Percentiles rank a stretch among this genome's conserved stretches.
phyloP scores from a whole-genome alignment of 2,113 vertebrate species.

The Corvus cornix region DNA sequence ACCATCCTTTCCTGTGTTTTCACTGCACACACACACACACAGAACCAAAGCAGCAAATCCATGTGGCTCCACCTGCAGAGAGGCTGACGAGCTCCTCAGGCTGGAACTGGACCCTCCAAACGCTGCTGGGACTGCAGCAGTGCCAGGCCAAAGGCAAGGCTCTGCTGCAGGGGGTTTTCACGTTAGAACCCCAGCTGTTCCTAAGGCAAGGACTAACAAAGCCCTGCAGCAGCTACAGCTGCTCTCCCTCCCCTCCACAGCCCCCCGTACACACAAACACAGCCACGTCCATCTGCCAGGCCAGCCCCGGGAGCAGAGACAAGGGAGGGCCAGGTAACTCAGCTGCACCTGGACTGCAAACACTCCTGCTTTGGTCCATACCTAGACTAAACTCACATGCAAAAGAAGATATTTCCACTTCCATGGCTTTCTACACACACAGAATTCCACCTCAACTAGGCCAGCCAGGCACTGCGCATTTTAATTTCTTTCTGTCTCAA shows the following conservation, averaged over 20 bases:
- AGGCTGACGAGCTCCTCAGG: background rate
- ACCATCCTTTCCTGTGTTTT: background rate
- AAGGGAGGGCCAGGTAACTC: background rate
- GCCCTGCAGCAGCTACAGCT: background rate
- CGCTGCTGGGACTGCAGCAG: background rate
- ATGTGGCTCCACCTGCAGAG: accelerated
- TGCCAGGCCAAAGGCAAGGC: background rate
- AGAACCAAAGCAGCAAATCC: background rate
- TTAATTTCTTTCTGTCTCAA: background rate
- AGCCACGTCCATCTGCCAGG: accelerated
- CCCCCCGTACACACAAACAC: background rate
- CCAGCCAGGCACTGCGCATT: background rate
- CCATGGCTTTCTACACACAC: background rate
- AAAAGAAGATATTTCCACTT: background rate
- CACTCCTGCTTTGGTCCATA: background rate
- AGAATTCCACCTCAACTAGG: background rate
- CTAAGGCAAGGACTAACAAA: background rate
- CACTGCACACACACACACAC: background rate
- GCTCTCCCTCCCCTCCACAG: background rate
- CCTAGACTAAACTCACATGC: background rate
- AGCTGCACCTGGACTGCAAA: background rate
- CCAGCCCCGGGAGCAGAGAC: background rate
- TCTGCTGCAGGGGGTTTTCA: background rate
- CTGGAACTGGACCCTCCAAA: background rate
- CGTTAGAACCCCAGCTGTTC: background rate